Evolutionary conservation across 2,888 invertebrate species (phyloP).

Genomic region (Stictocephala bisonia): DNA sequence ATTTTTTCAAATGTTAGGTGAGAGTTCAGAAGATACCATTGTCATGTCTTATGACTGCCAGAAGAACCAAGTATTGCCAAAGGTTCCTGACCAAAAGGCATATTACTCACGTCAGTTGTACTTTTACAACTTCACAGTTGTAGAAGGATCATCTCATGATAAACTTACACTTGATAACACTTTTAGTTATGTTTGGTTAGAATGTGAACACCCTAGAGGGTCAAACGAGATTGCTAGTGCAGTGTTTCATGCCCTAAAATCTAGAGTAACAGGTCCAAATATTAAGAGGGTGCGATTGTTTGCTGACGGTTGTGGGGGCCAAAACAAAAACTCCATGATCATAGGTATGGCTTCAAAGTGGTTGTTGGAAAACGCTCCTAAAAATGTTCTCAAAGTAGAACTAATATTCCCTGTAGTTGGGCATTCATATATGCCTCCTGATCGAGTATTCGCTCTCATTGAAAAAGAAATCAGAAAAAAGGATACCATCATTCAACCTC

Average conservation of each 20-base stretch:
- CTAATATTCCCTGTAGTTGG: slow-evolving; percentile 49
- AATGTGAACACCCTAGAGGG: slow-evolving; percentile 48
- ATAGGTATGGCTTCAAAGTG: slow-evolving; percentile 49
- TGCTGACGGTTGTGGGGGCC: slow-evolving; percentile 51
- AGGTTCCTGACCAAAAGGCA: slow-evolving; percentile 42
- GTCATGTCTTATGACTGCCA: slow-evolving; percentile 40
- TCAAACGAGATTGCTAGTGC: slow-evolving; percentile 51
- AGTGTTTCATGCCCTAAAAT: slow-evolving; percentile 40
- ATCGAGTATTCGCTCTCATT: slow-evolving; percentile 59
- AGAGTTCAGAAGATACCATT: neutral
- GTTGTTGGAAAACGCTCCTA: slow-evolving; percentile 32
- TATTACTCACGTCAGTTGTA: slow-evolving; percentile 47
- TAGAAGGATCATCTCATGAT: slow-evolving; percentile 12
- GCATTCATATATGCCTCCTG: slow-evolving; percentile 59
- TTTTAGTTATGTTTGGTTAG: slow-evolving; percentile 23
- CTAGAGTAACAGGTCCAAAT: slow-evolving; percentile 17
- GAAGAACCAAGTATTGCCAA: slow-evolving; percentile 15
- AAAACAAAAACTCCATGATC: slow-evolving; percentile 53
- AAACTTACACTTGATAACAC: slow-evolving; percentile 1
- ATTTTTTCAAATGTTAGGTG: slow-evolving; percentile 9
- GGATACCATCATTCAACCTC: slow-evolving; percentile 5
- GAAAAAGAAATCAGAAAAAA: slow-evolving; percentile 54
- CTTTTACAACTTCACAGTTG: slow-evolving; percentile 47
- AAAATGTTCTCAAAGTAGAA: slow-evolving; percentile 5
- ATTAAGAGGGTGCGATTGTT: slow-evolving; percentile 44